Evolutionary conservation across 2,888 invertebrate species (phyloP).

Genomic region (Mesoligia furuncula): DNA sequence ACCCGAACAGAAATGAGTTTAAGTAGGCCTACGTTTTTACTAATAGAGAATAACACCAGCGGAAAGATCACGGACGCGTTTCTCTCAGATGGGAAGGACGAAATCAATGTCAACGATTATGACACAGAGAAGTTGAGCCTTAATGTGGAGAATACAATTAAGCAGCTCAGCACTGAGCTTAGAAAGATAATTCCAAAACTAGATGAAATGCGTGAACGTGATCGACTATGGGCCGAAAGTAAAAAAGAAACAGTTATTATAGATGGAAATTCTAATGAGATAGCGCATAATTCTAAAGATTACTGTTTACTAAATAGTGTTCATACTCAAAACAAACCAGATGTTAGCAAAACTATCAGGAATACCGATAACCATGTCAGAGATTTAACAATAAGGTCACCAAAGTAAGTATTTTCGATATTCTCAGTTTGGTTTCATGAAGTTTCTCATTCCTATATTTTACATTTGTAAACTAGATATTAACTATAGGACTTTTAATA

Average conservation of each 20-base stretch:
- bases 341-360: conserved; percentile 58
- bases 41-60: conserved; percentile 82
- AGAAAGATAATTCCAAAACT: conserved; percentile 88
- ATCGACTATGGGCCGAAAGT: conserved; percentile 81
- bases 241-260: conserved; percentile 73
- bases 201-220: conserved; percentile 87
- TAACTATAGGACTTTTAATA: neutral
- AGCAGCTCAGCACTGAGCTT: conserved; percentile 86
- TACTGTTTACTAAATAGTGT: conserved; percentile 60
- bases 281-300: conserved; percentile 72
- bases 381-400: conserved; percentile 63
- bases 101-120: conserved; percentile 85
- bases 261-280: conserved; percentile 85
- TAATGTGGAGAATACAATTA: conserved; percentile 87
- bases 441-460: conserved; percentile 16
- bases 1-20: conserved; percentile 84
- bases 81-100: conserved; percentile 91
- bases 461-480: conserved; percentile 8
- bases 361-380: conserved; percentile 63
- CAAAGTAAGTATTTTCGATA: conserved; percentile 69
- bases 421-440: conserved; percentile 9
- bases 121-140: conserved; percentile 83
- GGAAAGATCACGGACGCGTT: conserved; percentile 90
- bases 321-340: conserved; percentile 63
- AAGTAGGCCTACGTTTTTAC: conserved; percentile 87